These are phyloP conservation scores for Himalopsyche kuldschensis DNA, from an alignment of 2,888 invertebrate genomes.

Conservation along the genomic window DNA sequence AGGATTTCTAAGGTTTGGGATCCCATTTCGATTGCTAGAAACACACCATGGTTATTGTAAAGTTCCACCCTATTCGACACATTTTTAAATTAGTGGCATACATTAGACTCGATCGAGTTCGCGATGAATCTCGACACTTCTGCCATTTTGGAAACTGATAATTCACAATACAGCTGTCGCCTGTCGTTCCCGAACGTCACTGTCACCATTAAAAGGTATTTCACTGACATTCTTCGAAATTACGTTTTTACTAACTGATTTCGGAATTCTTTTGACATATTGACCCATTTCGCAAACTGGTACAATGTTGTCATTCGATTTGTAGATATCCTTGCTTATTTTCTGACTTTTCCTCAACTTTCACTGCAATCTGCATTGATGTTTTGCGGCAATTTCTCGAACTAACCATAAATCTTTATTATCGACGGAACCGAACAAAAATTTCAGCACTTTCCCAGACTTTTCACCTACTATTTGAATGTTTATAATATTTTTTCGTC, in stretches of 20 bases:
- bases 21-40: constrained; percentile 27
- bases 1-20: constrained; percentile 78
- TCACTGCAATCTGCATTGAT: constrained; percentile 16
- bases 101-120: constrained; percentile 3
- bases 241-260: constrained; percentile 9
- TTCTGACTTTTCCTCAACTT: constrained; percentile 31
- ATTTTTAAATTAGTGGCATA: constrained; percentile 10
- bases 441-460: constrained; percentile 24
- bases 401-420: constrained; percentile 15
- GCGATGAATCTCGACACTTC: constrained; percentile 9
- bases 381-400: constrained; percentile 16
- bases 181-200: constrained; percentile 16
- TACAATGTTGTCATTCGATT: constrained; percentile 26
- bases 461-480: constrained; percentile 15
- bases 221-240: constrained; percentile 9
- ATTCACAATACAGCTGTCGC: constrained; percentile 35
- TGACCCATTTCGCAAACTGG: constrained; percentile 23
- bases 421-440: constrained; percentile 17
- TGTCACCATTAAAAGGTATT: constrained; percentile 5
- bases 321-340: constrained; percentile 24
- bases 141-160: constrained; percentile 34
- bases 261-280: constrained; percentile 20
- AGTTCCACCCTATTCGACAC: constrained; percentile 18
- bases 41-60: constrained; percentile 9
- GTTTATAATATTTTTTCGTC: background rate